Conservation (phyloP, 1,140 invertebrate species). For the Chymomyza costata region DNA sequence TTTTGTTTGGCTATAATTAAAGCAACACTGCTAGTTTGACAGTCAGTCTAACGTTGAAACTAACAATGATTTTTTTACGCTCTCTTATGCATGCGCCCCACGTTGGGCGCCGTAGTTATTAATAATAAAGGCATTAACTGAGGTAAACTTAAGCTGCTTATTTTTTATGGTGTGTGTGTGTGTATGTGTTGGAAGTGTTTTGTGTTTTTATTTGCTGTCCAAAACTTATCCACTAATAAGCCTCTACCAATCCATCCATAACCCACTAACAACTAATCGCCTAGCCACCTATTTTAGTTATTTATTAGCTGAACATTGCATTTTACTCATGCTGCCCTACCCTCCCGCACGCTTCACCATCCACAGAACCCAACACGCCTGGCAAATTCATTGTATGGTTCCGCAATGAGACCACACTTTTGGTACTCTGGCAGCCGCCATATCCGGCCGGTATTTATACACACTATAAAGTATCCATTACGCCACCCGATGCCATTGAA, state of each 20-base stretch:
- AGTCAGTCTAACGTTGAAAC: too few relatives aligned
- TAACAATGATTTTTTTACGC: constrained; percentile 4
- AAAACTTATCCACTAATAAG: constrained; percentile 1
- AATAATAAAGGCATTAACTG: too few relatives aligned
- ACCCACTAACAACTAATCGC: background rate
- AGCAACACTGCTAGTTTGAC: too few relatives aligned
- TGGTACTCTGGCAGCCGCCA: constrained; percentile 95
- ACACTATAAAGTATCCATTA: constrained; percentile 93
- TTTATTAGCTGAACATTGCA: too few relatives aligned
- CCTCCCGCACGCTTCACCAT: constrained; percentile 1
- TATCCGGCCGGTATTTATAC: constrained; percentile 94
- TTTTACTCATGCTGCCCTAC: constrained; percentile 9
- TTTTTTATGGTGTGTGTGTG: constrained; percentile 22
- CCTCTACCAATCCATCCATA: background rate
- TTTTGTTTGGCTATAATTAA: too few relatives aligned
- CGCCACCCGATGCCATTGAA: constrained; percentile 90
- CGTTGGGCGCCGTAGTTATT: too few relatives aligned
- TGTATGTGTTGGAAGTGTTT: too few relatives aligned
- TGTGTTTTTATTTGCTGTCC: background rate
- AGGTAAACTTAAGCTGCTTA: constrained; percentile 16
- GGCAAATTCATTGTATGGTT: constrained; percentile 98
- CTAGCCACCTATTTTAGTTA: constrained; percentile 4
- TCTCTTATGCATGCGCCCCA: background rate
- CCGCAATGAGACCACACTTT: constrained; percentile 93
- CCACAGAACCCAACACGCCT: constrained; percentile 90